Percentiles rank a stretch among this genome's conserved stretches.
Evolutionary conservation across 2,888 invertebrate species (phyloP).

Genomic region (Electrophaes corylata): DNA sequence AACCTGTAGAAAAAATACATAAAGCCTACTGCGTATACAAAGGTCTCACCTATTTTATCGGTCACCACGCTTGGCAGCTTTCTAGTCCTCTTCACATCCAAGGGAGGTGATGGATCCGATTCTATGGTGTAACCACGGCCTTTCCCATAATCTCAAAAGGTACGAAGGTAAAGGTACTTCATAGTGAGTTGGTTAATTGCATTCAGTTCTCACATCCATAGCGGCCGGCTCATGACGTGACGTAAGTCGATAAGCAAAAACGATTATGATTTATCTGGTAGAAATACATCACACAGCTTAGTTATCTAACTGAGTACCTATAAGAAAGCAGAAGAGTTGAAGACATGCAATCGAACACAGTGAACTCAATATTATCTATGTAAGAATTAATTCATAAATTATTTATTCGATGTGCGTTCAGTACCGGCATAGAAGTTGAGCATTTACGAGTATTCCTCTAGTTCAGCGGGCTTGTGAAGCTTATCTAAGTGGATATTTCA

Average conservation of each 20-base stretch:
- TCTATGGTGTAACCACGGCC: too few relatives aligned
- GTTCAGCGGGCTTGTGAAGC: too few relatives aligned
- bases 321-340: background rate
- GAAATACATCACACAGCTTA: background rate
- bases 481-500: too few relatives aligned
- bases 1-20: too few relatives aligned
- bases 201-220: constrained; percentile 32
- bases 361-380: background rate
- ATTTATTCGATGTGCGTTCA: background rate
- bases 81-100: too few relatives aligned
- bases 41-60: too few relatives aligned
- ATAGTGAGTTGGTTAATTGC: constrained; percentile 33
- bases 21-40: too few relatives aligned
- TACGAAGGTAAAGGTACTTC: too few relatives aligned
- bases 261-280: constrained; percentile 10
- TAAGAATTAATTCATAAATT: background rate
- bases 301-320: background rate
- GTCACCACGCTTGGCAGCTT: too few relatives aligned
- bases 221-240: constrained; percentile 10
- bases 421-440: background rate
- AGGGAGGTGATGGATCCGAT: too few relatives aligned
- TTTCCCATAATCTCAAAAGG: too few relatives aligned
- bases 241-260: constrained; percentile 12
- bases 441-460: too few relatives aligned
- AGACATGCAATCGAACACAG: background rate